Percentiles rank a stretch among this genome's conserved stretches.
These are phyloP conservation scores for Myodes glareolus DNA, from an alignment of 2,113 vertebrate species.

Conservation along the genomic window DNA sequence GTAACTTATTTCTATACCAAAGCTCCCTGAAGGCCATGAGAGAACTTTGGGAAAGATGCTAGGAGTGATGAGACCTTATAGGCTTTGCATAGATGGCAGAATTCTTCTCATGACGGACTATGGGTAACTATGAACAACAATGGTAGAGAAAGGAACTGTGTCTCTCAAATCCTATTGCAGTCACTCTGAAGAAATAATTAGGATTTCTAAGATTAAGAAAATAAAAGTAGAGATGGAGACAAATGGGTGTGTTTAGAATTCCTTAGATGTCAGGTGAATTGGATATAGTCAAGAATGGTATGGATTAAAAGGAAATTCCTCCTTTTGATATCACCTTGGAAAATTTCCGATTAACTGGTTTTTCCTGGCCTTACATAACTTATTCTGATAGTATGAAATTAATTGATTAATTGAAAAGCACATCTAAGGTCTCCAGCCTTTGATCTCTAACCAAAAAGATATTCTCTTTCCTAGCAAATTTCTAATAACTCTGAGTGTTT, in stretches of 20 bases:
- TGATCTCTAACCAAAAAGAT: conserved; percentile 27
- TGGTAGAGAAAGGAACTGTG: not conserved
- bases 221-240: not conserved
- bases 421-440: conserved; percentile 17
- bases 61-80: not conserved
- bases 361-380: not conserved
- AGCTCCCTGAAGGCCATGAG: rapidly evolving
- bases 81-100: not conserved
- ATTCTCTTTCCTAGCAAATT: not conserved
- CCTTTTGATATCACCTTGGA: conserved; percentile 48
- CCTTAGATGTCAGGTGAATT: not conserved
- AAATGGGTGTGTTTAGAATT: not conserved
- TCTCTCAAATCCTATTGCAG: not conserved
- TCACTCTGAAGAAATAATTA: not conserved
- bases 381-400: conserved; percentile 16
- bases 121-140: not conserved
- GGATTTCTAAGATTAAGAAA: not conserved
- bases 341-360: not conserved
- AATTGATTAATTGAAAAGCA: conserved; percentile 48
- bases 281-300: not conserved
- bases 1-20: not conserved
- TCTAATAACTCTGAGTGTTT: not conserved
- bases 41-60: not conserved
- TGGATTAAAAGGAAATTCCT: not conserved
- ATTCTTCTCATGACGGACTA: not conserved